Percentiles rank a stretch among this genome's conserved stretches.
phyloP scores from a whole-genome alignment of 2,888 invertebrate genomes.

The Eristalinus aeneus region DNA sequence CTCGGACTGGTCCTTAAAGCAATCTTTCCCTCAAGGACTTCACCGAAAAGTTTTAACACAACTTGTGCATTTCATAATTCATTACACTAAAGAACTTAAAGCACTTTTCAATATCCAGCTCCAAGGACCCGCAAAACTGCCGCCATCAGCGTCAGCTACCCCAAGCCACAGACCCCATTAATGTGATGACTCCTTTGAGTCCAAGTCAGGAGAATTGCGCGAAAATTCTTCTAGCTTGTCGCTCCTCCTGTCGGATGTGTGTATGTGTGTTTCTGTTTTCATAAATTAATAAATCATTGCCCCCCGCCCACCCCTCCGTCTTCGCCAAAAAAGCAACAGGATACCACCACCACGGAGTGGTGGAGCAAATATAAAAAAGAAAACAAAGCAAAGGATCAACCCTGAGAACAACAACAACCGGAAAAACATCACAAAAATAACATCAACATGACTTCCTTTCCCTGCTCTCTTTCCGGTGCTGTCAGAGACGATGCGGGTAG shows the following conservation, averaged over 20 bases:
- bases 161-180: constrained; percentile 41
- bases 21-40: constrained; percentile 53
- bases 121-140: neutral
- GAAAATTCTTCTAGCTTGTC: constrained; percentile 6
- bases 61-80: constrained; percentile 51
- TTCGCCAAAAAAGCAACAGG: constrained; percentile 56
- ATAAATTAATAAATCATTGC: constrained; percentile 68
- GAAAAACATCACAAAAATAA: constrained; percentile 39
- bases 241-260: neutral
- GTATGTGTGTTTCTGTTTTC: neutral
- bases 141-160: neutral
- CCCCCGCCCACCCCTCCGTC: neutral
- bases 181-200: constrained; percentile 62
- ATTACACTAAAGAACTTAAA: constrained; percentile 20
- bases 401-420: neutral
- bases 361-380: neutral
- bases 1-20: neutral
- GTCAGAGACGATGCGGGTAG: neutral
- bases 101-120: neutral
- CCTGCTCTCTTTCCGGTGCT: neutral
- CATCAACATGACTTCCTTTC: constrained; percentile 57
- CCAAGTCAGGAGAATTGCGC: constrained; percentile 37
- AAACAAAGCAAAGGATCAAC: constrained; percentile 33
- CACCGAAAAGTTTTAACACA: neutral
- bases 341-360: constrained; percentile 7